Conservation (phyloP, 1,140 invertebrate species). For the Anoplophora glabripennis region DNA sequence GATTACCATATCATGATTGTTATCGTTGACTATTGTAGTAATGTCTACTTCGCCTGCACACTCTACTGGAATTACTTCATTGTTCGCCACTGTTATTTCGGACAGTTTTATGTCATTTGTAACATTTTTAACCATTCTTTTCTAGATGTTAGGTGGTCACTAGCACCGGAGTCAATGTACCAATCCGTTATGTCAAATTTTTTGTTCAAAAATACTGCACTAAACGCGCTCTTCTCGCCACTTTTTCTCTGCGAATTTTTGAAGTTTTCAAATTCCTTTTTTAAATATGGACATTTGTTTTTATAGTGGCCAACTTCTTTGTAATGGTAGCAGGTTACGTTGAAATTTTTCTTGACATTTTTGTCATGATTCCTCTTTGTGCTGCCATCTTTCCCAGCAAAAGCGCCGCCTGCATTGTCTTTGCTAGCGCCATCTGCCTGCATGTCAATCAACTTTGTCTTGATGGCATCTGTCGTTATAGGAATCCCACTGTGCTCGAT, state of each 20-base stretch:
- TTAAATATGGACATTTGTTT: no score
- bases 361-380: no score
- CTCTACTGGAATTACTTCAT: not conserved
- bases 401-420: no score
- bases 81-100: constrained; percentile 11
- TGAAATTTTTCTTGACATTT: no score
- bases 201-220: constrained; percentile 17
- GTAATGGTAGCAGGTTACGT: no score
- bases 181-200: constrained; percentile 25
- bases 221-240: not conserved
- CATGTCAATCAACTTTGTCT: constrained; percentile 4
- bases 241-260: no score
- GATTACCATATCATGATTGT: no score
- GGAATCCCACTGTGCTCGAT: not conserved
- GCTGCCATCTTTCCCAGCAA: no score
- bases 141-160: constrained; percentile 28
- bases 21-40: no score
- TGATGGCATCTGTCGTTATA: not conserved
- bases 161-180: constrained; percentile 33
- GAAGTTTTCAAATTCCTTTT: no score
- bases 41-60: no score
- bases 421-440: not conserved
- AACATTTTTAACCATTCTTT: constrained; percentile 25
- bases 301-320: no score
- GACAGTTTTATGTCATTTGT: not conserved